Percentiles rank a stretch among this genome's conserved stretches.
phyloP scores from a whole-genome alignment of 2,797 vertebrate species.

The Varecia variegata region DNA sequence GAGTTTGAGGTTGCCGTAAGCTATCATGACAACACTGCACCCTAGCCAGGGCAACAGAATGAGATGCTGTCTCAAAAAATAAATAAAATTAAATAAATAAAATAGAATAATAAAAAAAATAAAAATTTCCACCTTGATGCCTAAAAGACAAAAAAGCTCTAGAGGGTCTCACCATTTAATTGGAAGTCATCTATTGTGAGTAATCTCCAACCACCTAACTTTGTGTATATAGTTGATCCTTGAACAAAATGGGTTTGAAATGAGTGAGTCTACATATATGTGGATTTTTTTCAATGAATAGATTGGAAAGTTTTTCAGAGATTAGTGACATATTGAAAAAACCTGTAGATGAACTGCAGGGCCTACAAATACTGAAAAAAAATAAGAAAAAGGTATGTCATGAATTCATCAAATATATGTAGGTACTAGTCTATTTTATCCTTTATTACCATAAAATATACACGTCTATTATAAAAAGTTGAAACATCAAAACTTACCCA shows the following conservation, averaged over 20 bases:
- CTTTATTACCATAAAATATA: neutral
- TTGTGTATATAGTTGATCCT: neutral
- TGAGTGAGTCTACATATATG: neutral
- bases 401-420: neutral
- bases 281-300: neutral
- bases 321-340: neutral
- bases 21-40: neutral
- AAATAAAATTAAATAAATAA: too few species aligned
- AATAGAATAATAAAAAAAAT: neutral
- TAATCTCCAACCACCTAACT: neutral
- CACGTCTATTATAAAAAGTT: neutral
- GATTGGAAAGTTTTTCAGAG: neutral
- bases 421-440: neutral
- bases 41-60: neutral
- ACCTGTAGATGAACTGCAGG: neutral
- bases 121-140: neutral
- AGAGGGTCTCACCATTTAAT: conserved; percentile 4
- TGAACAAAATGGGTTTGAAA: neutral
- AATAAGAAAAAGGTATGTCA: neutral
- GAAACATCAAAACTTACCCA: neutral
- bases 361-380: neutral
- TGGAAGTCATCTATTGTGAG: neutral
- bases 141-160: conserved; percentile 10
- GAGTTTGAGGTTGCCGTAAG: neutral
- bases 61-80: neutral